Conservation (phyloP, 2,113 vertebrate genomes). For the Phoxinus phoxinus region DNA sequence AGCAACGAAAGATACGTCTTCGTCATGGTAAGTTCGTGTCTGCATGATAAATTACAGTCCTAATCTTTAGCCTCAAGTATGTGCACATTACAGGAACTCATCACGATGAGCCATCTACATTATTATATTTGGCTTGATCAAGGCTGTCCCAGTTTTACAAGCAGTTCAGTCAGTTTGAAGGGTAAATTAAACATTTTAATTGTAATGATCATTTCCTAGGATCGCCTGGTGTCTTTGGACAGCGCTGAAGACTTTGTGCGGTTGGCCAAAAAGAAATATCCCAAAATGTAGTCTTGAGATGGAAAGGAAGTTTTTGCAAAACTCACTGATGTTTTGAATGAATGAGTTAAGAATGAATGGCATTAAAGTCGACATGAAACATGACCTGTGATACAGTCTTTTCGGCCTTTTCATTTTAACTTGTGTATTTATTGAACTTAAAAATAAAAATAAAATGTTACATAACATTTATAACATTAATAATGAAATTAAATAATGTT, state of each 20-base stretch:
- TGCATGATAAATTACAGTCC: neutral
- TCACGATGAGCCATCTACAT: neutral
- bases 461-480: too few relatives aligned
- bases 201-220: conserved; percentile 68
- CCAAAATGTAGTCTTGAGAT: conserved; percentile 67
- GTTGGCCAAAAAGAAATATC: conserved; percentile 82
- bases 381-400: too few relatives aligned
- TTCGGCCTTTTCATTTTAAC: too few relatives aligned
- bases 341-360: neutral
- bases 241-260: conserved; percentile 88
- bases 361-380: too few relatives aligned
- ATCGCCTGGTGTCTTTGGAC: conserved; percentile 87
- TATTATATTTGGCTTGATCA: neutral
- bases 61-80: neutral
- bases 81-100: neutral
- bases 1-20: conserved; percentile 84
- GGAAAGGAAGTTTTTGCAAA: neutral
- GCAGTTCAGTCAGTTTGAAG: neutral
- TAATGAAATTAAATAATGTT: too few relatives aligned
- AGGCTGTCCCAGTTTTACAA: neutral
- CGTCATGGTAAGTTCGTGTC: conserved; percentile 79
- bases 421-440: too few relatives aligned
- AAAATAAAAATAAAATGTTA: too few relatives aligned
- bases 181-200: neutral
- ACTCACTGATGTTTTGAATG: neutral